phyloP scores from a whole-genome alignment of 2,113 vertebrate genomes.

The Opisthocomus hoazin region DNA sequence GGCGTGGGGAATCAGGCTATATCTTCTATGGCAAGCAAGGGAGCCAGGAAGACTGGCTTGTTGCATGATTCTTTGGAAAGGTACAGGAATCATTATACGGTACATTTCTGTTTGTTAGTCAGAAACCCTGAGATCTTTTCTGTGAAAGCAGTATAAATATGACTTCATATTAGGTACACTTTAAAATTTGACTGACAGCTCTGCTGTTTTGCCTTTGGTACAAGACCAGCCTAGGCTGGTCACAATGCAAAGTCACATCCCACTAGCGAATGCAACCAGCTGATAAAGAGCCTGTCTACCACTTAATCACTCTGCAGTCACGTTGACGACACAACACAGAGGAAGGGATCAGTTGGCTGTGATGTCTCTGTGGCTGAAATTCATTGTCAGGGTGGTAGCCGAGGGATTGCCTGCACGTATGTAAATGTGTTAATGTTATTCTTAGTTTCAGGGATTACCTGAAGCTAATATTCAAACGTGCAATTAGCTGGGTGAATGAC shows the following conservation, averaged over 20 bases:
- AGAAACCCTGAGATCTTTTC: neutral
- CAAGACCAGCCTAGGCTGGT: neutral
- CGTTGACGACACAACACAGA: rapidly evolving
- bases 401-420: neutral
- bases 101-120: rapidly evolving
- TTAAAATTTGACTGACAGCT: neutral
- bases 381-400: neutral
- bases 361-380: neutral
- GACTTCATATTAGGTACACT: rapidly evolving
- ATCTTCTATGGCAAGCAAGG: rapidly evolving
- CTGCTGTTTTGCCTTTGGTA: neutral
- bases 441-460: neutral
- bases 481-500: neutral
- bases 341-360: neutral
- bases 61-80: neutral
- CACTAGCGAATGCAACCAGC: rapidly evolving
- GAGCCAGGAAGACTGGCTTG: neutral
- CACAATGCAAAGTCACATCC: rapidly evolving
- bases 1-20: neutral
- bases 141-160: rapidly evolving
- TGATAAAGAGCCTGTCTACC: rapidly evolving
- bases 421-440: neutral
- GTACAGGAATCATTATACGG: neutral
- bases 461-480: neutral
- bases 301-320: rapidly evolving